Evolutionary conservation across 2,888 invertebrate genomes (phyloP).

Genomic region (Caenorhabditis sp.): DNA sequence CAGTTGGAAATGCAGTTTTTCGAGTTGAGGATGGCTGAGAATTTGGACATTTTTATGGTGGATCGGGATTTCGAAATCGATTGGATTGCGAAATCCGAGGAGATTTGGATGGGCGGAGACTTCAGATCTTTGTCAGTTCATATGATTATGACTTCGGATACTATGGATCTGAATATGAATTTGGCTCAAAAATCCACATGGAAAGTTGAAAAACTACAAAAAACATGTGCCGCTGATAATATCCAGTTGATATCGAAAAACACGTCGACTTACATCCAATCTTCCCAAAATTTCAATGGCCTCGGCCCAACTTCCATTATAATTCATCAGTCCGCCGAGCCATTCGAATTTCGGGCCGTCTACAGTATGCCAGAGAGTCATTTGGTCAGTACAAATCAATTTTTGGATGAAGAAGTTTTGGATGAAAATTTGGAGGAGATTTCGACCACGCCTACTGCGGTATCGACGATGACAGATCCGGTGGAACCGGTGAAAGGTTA

Average conservation of each 20-base stretch:
- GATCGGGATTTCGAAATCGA: slow-evolving; percentile 27
- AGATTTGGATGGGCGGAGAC: slow-evolving; percentile 25
- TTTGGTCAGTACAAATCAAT: background rate
- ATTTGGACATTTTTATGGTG: slow-evolving; percentile 31
- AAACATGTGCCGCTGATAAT: slow-evolving; percentile 44
- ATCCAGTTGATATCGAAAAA: slow-evolving; percentile 28
- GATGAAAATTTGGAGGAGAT: background rate
- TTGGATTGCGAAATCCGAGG: slow-evolving; percentile 35
- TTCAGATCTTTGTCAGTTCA: slow-evolving; percentile 26
- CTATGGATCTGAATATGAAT: background rate
- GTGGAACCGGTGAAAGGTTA: background rate
- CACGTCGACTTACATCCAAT: slow-evolving; percentile 6
- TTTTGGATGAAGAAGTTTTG: slow-evolving; percentile 8
- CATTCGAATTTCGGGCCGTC: slow-evolving; percentile 36
- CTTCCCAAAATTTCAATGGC: background rate
- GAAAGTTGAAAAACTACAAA: slow-evolving; percentile 9
- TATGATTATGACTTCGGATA: slow-evolving; percentile 37
- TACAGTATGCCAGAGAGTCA: slow-evolving; percentile 8
- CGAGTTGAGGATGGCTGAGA: slow-evolving; percentile 16
- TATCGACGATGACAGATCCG: too few species aligned
- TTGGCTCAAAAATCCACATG: slow-evolving; percentile 37
- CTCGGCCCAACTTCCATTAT: slow-evolving; percentile 39
- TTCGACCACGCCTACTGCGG: background rate
- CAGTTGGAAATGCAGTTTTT: slow-evolving; percentile 39
- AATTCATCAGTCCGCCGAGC: slow-evolving; percentile 46